Evolutionary conservation across 2,113 vertebrate species (phyloP).

Genomic region (Sterna hirundo): DNA sequence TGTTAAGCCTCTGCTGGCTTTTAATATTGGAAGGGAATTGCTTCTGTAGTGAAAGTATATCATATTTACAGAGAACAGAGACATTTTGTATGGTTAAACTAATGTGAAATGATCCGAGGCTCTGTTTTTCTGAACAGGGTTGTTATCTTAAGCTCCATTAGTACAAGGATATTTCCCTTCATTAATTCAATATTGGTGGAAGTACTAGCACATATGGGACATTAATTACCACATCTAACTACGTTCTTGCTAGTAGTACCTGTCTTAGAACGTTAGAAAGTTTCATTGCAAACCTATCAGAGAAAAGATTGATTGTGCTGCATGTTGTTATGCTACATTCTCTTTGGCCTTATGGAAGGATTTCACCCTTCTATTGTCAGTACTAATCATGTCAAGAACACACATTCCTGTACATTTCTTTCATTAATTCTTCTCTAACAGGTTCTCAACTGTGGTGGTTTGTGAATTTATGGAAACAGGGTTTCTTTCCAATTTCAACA

Average conservation of each 20-base stretch:
- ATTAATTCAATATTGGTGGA: not conserved
- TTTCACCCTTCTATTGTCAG: not conserved
- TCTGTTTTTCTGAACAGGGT: not conserved
- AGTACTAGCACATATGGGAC: not conserved
- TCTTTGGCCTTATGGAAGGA: not conserved
- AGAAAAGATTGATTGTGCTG: not conserved
- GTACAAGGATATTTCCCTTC: not conserved
- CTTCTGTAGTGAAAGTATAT: not conserved
- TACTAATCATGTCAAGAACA: not conserved
- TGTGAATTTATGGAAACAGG: not conserved
- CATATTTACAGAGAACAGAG: not conserved
- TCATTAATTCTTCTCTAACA: not conserved
- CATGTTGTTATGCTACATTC: accelerated
- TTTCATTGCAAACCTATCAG: not conserved
- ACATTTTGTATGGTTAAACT: not conserved
- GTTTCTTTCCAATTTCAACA: not conserved
- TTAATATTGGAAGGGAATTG: not conserved
- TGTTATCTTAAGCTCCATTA: not conserved
- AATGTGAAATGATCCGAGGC: not conserved
- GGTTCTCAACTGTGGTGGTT: not conserved
- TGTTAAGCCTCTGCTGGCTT: not conserved
- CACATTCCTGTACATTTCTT: not conserved
- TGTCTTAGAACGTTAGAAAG: not conserved
- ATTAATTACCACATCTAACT: not conserved
- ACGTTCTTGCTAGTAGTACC: not conserved